These are phyloP conservation scores for Diorhabda elongata DNA, from an alignment of 1,140 invertebrate species.

Conservation along the genomic window DNA sequence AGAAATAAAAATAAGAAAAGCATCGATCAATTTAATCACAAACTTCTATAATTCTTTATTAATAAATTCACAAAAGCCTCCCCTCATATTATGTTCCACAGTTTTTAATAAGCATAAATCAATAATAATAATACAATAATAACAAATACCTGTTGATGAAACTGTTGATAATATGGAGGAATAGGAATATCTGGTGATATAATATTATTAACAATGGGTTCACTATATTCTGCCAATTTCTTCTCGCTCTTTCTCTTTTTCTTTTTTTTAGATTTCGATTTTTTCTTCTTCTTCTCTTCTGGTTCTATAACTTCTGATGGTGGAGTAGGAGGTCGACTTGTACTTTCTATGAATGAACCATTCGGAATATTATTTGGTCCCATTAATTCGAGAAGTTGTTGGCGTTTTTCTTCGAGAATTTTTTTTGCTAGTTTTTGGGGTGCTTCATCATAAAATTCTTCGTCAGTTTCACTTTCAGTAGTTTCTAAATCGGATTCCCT, in stretches of 20 bases:
- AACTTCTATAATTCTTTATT: too few relatives aligned
- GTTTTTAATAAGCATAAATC: too few relatives aligned
- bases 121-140: too few relatives aligned
- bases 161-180: constrained; percentile 17
- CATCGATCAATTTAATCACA: too few relatives aligned
- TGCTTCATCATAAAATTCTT: constrained; percentile 80
- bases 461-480: constrained; percentile 76
- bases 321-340: constrained; percentile 57
- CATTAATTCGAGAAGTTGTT: constrained; percentile 60
- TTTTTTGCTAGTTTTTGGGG: constrained; percentile 68
- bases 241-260: constrained; percentile 50
- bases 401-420: constrained; percentile 66
- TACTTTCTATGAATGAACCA: constrained; percentile 46
- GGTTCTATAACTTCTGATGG: constrained; percentile 41
- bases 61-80: too few relatives aligned
- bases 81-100: too few relatives aligned
- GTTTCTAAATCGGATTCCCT: constrained; percentile 78
- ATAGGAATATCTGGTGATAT: constrained; percentile 19
- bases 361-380: constrained; percentile 45
- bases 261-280: constrained; percentile 56
- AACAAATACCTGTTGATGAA: background rate
- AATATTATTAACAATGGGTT: constrained; percentile 40
- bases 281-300: constrained; percentile 46
- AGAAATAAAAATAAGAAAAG: too few relatives aligned
- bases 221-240: constrained; percentile 15